phyloP scores from a whole-genome alignment of 1,140 invertebrate genomes.

The Drosophila chauvacae region DNA sequence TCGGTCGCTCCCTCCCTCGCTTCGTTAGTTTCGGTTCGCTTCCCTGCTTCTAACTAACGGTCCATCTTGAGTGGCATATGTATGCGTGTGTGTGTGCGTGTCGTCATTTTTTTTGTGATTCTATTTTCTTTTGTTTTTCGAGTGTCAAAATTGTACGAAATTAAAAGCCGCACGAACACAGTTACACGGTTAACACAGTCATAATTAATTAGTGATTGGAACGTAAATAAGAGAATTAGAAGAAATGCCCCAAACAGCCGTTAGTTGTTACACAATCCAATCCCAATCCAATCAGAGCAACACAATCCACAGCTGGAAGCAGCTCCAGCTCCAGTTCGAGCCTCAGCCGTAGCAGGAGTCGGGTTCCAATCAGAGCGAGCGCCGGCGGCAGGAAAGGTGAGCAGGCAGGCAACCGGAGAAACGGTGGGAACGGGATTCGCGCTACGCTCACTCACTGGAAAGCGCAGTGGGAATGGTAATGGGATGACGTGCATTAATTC shows the following conservation, averaged over 20 bases:
- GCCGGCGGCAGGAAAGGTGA: conserved; percentile 42
- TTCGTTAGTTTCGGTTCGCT: conserved; percentile 3
- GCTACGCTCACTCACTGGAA: neutral
- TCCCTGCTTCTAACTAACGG: conserved; percentile 7
- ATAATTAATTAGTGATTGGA: neutral
- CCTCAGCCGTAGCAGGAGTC: conserved; percentile 20
- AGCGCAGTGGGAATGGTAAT: conserved; percentile 25
- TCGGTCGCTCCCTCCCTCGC: conserved; percentile 38
- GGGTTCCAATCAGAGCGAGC: conserved; percentile 29
- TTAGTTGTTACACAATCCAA: conserved; percentile 14
- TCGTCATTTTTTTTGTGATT: conserved; percentile 3
- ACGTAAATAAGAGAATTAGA: neutral
- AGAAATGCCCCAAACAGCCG: conserved; percentile 21
- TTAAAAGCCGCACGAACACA: neutral
- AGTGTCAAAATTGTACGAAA: conserved; percentile 1
- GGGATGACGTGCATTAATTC: conserved; percentile 26
- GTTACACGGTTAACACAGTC: neutral
- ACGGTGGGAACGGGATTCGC: conserved; percentile 20
- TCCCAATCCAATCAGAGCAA: conserved; percentile 3
- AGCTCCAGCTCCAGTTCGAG: conserved; percentile 9
- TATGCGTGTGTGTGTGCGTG: conserved; percentile 3
- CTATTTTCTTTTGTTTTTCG: conserved; percentile 6
- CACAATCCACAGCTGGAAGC: conserved; percentile 3
- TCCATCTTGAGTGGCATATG: neutral
- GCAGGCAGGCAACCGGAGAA: conserved; percentile 27